phyloP scores from a whole-genome alignment of 2,113 vertebrate genomes.

The Eonycteris spelaea region DNA sequence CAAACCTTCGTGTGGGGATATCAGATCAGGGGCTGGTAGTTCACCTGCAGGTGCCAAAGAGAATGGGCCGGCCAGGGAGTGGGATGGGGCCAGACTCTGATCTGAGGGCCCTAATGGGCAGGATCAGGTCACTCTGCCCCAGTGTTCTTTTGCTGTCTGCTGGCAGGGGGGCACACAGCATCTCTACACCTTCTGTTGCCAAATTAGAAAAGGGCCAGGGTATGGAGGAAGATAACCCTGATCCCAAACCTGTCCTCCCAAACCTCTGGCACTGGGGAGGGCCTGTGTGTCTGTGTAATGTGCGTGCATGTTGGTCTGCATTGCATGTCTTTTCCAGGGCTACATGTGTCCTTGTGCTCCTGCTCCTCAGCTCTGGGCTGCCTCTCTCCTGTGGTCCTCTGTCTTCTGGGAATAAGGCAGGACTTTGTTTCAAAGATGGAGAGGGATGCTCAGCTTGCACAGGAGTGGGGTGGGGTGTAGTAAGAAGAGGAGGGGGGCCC shows the following conservation, averaged over 20 bases:
- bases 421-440: neutral
- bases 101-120: neutral
- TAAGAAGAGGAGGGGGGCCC: neutral
- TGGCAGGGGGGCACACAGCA: neutral
- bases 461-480: conserved; percentile 18
- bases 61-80: neutral
- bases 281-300: conserved; percentile 17
- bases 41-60: conserved; percentile 59
- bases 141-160: neutral
- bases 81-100: neutral
- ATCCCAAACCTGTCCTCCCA: neutral
- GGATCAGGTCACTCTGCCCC: neutral
- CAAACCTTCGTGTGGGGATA: neutral
- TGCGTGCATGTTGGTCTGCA: conserved; percentile 34
- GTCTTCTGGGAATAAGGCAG: conserved; percentile 38
- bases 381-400: conserved; percentile 41
- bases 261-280: conserved; percentile 8
- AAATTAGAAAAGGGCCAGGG: conserved; percentile 64
- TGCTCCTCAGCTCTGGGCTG: conserved; percentile 16
- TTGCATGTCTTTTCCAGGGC: conserved; percentile 25
- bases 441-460: conserved; percentile 29
- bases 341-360: conserved; percentile 29
- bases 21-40: conserved; percentile 18
- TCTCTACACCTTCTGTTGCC: conserved; percentile 55
- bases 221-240: neutral